Conservation (phyloP, 2,888 invertebrate species). For the Clepsis dumicolana region DNA sequence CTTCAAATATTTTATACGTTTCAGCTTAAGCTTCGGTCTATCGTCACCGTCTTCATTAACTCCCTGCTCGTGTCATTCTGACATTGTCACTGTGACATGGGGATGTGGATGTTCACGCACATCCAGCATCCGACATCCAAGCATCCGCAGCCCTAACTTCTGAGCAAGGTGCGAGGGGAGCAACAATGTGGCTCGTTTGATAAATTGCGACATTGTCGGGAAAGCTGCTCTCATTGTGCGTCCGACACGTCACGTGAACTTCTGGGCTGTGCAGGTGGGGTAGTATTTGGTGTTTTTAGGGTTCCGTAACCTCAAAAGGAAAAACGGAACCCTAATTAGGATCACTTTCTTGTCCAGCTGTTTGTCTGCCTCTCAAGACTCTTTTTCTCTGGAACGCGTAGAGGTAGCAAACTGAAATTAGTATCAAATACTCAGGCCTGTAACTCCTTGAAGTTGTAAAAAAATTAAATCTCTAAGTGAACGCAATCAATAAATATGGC, state of each 20-base stretch:
- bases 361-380: too few species aligned
- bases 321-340: too few species aligned
- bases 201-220: conserved; percentile 82
- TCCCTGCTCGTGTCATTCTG: background rate
- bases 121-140: conserved; percentile 9
- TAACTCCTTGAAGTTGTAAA: too few species aligned
- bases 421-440: too few species aligned
- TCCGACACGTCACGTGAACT: conserved; percentile 20
- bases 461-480: too few species aligned
- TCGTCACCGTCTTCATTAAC: background rate
- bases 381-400: too few species aligned
- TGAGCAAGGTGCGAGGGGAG: conserved; percentile 58
- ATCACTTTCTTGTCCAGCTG: too few species aligned
- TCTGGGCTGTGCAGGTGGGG: conserved; percentile 5
- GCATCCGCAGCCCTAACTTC: background rate
- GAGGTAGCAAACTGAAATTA: too few species aligned
- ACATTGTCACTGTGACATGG: background rate
- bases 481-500: too few species aligned
- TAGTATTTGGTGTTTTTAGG: conserved; percentile 22
- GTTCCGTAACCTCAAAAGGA: too few species aligned
- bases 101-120: background rate
- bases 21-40: background rate
- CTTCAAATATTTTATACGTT: background rate
- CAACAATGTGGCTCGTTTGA: conserved; percentile 83
- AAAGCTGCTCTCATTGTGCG: conserved; percentile 22